Evolutionary conservation across 2,797 vertebrate genomes (phyloP).

Genomic region (Coranthus polyacanthus): DNA sequence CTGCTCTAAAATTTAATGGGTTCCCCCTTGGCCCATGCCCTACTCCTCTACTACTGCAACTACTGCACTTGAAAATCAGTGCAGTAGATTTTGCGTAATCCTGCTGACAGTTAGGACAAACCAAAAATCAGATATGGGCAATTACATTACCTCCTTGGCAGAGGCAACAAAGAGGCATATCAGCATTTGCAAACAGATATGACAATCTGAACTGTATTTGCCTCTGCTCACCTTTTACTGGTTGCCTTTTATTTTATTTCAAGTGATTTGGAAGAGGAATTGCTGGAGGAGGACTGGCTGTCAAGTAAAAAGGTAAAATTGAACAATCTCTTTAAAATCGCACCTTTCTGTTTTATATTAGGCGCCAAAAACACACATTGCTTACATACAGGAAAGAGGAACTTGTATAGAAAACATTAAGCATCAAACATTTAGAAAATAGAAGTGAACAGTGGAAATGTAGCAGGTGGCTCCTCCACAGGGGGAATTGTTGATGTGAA

Average conservation of each 20-base stretch:
- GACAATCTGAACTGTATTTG: not conserved
- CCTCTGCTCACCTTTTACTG: slow-evolving; percentile 8
- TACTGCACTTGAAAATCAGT: too few species aligned
- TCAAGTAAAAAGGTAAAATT: slow-evolving; percentile 93
- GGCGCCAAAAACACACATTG: slow-evolving; percentile 8
- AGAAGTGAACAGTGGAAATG: slow-evolving; percentile 54
- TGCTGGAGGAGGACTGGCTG: slow-evolving; percentile 94
- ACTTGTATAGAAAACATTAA: slow-evolving; percentile 27
- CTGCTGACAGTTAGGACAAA: not conserved
- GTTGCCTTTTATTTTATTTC: slow-evolving; percentile 27
- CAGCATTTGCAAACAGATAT: not conserved
- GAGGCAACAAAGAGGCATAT: not conserved
- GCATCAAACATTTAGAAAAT: slow-evolving; percentile 51
- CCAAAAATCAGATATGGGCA: too few species aligned
- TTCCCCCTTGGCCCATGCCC: too few species aligned
- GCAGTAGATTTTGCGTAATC: too few species aligned
- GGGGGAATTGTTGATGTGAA: slow-evolving; percentile 77
- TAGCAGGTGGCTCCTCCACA: slow-evolving; percentile 66
- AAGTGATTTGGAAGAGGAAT: slow-evolving; percentile 97
- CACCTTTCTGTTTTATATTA: too few species aligned
- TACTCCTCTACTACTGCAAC: too few species aligned
- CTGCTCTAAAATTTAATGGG: too few species aligned
- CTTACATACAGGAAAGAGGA: slow-evolving; percentile 19
- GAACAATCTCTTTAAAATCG: too few species aligned
- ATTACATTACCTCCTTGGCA: too few species aligned